Evolutionary conservation across 1,140 invertebrate genomes (phyloP).

Genomic region (Heliconius nattereri): DNA sequence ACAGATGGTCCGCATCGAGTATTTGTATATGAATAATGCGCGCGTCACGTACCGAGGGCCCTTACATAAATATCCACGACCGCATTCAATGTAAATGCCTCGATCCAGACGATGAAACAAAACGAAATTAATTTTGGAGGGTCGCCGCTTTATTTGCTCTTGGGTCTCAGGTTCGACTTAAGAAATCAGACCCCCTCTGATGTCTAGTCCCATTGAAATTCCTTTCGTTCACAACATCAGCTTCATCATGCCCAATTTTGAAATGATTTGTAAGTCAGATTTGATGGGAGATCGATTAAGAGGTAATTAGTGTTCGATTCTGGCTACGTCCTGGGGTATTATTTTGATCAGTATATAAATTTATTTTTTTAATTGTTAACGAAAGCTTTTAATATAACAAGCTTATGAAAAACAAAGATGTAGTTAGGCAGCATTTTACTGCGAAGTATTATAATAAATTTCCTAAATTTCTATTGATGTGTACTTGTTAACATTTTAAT

Average conservation of each 20-base stretch:
- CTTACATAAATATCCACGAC: constrained; percentile 77
- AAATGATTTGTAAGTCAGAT: constrained; percentile 61
- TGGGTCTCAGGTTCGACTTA: constrained; percentile 42
- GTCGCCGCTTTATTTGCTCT: constrained; percentile 72
- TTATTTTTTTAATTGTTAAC: not conserved
- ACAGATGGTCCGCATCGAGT: constrained; percentile 61
- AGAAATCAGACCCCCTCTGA: constrained; percentile 71
- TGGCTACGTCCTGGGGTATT: constrained; percentile 16
- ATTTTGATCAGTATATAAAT: not conserved
- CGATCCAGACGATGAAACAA: constrained; percentile 78
- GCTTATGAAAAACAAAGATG: not conserved
- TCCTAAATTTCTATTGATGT: no score
- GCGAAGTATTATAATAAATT: no score
- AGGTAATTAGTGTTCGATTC: not conserved
- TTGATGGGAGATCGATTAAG: constrained; percentile 15
- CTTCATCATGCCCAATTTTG: constrained; percentile 61
- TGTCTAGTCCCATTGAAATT: constrained; percentile 59
- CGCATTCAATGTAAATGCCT: constrained; percentile 79
- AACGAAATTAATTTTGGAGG: constrained; percentile 79
- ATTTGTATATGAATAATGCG: constrained; percentile 76
- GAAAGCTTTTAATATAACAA: not conserved
- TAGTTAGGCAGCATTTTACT: not conserved
- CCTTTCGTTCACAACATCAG: constrained; percentile 53
- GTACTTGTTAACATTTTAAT: no score
- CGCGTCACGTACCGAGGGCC: constrained; percentile 71